A percentile compares a stretch with the other conserved stretches of the same genome.
phyloP scores from a whole-genome alignment of 2,888 invertebrate genomes.

The Cheilosia variabilis region DNA sequence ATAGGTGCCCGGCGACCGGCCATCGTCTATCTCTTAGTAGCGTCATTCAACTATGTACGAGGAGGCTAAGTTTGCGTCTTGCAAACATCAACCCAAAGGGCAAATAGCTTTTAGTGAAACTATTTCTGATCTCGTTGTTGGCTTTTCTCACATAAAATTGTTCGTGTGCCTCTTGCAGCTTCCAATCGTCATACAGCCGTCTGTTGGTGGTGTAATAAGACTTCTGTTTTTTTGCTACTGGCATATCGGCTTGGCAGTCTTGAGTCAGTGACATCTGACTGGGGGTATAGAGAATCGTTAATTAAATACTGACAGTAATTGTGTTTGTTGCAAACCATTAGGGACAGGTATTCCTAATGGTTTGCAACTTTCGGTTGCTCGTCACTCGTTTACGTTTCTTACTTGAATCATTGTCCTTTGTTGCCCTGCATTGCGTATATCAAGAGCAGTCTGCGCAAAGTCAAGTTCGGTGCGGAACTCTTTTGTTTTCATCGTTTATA shows the following conservation, averaged over 20 bases:
- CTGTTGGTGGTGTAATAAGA: slow-evolving; percentile 26
- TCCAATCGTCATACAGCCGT: slow-evolving; percentile 15
- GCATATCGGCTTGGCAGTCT: background rate
- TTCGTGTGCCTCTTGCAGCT: slow-evolving; percentile 14
- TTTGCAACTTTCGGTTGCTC: background rate
- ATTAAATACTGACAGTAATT: slow-evolving; percentile 43
- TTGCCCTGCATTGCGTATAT: too few species aligned
- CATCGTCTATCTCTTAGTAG: slow-evolving; percentile 38
- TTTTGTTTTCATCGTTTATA: too few species aligned
- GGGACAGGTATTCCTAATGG: background rate
- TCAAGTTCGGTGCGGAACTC: too few species aligned
- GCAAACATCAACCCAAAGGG: slow-evolving; percentile 58
- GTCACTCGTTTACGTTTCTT: too few species aligned
- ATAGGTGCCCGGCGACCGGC: slow-evolving; percentile 24
- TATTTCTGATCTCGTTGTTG: slow-evolving; percentile 67
- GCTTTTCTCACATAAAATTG: slow-evolving; percentile 67
- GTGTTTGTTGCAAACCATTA: too few species aligned
- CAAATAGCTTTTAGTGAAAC: slow-evolving; percentile 73
- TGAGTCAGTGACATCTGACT: background rate
- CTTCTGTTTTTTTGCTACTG: slow-evolving; percentile 38
- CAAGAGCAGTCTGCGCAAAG: too few species aligned
- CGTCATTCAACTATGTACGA: slow-evolving; percentile 32
- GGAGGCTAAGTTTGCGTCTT: slow-evolving; percentile 63
- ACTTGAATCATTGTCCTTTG: too few species aligned
- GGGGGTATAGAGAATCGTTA: background rate